Evolutionary conservation across 1,140 invertebrate species (phyloP), one percentile per base, ranked within the genome.

Genomic region (Panagrolaimus sp.): DNA sequence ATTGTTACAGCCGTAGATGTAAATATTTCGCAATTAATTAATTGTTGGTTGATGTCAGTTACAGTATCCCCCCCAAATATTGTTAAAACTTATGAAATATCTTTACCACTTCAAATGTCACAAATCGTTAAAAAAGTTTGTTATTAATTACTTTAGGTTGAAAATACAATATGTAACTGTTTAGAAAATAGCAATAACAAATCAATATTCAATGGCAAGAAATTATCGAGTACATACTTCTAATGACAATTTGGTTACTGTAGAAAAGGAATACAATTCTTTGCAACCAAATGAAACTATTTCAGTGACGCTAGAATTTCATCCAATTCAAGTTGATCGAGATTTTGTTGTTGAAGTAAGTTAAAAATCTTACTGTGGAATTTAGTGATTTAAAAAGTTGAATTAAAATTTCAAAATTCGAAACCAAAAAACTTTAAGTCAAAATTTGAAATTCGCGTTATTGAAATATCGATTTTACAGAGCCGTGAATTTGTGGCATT

Each of bases 1-100:
- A 2, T 57, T 2, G 51, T 57, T 5, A 57, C 51, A 57, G 51
- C 51, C 0, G 27, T 27, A 5, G 27, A 57, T 57, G 51, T 20
- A 20, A 57, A 57, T 16, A 25, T 27, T 11, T 9, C 20, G 11
- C 51, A 57, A 8, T 8, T 57, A 27, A 23, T 57, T 25, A 25
- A 20, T n/a, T 20, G 20, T 11, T 57, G 51, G 51, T 20, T 57
- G 51, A 25, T 57, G 20, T 20, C 27, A 1, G 51, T 27, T 9
- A 57, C 51, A 8, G 51, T 57, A 57, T 57, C 51, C 1, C 20
- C 51, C 4, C 51, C 51, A 57, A 57, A 57, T 57, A 57, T 57
- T 16, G 51, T 57, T 2, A 57, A 57, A 57, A 57, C 51, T 9
- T 57, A 57, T 57, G 51, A 57, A 27, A 25, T 57, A 20, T 20